A percentile compares a stretch with the other conserved stretches of the same genome.
phyloP scores from a whole-genome alignment of 1,140 invertebrate genomes.

The Sycophaga agraensis region DNA sequence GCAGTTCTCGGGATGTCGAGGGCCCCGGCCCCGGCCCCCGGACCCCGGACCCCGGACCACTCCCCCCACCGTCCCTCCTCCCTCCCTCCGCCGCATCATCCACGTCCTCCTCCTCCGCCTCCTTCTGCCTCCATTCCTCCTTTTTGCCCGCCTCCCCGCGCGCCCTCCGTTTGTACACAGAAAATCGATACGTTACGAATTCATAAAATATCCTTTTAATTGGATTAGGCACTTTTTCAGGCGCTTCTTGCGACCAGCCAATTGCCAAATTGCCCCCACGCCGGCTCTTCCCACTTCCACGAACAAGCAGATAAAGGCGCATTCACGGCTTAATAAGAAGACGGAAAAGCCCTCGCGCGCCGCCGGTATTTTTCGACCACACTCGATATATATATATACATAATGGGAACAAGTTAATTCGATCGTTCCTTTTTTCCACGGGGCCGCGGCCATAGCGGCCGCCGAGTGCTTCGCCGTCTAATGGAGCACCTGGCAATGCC shows the following conservation, averaged over 20 bases:
- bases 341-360: no score
- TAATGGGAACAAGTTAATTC: no score
- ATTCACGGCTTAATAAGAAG: not conserved
- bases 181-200: conserved; percentile 18
- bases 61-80: not conserved
- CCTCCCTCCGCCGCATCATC: not conserved
- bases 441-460: no score
- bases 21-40: not conserved
- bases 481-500: no score
- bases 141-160: not conserved
- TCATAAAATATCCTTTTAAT: conserved; percentile 28
- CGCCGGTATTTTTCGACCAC: no score
- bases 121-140: not conserved
- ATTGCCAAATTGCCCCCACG: not conserved
- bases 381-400: no score
- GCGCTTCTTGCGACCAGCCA: conserved; percentile 5
- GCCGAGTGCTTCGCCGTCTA: no score
- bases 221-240: conserved; percentile 15
- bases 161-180: conserved; percentile 12
- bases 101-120: not conserved
- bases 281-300: not conserved
- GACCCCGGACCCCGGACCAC: not conserved
- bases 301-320: not conserved
- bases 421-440: no score
- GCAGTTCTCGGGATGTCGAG: conserved; percentile 24